Evolutionary conservation across 1,140 invertebrate species (phyloP), one percentile per base, ranked within the genome.

Genomic region (Lethocerus indicus): DNA sequence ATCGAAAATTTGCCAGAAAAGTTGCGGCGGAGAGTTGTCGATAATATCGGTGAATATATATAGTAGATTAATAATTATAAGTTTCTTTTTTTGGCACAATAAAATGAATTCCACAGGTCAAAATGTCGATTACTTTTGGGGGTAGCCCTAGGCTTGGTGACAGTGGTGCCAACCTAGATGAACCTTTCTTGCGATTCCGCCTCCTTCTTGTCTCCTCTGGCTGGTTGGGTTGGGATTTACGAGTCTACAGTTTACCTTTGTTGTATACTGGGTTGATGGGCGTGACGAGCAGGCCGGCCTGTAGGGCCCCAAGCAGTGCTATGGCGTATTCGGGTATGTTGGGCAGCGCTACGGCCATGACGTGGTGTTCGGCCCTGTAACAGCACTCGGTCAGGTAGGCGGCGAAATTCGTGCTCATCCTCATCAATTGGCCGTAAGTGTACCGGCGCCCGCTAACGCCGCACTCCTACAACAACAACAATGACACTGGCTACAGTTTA

Each of bases 201-300:
- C n/a, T n/a, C n/a, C n/a, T n/a, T n/a, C n/a, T n/a, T n/a, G n/a
- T n/a, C n/a, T n/a, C n/a, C n/a, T n/a, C n/a, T n/a, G n/a, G n/a
- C n/a, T n/a, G n/a, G n/a, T n/a, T n/a, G n/a, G n/a, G n/a, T n/a
- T n/a, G n/a, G n/a, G n/a, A n/a, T n/a, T n/a, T n/a, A n/a, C n/a
- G n/a, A n/a, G n/a, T n/a, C n/a, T n/a, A n/a, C n/a, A n/a, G 58
- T 69, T 73, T 64, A 90, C 87, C 76, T 58, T 75, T 54, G 5
- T 82, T 90, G 58, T 88, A 92, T 29, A 77, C 61, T 1, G 85
- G 83, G 68, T 90, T 92, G 0, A 85, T 67, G 1, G 84, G 79
- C 7, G 84, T 86, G 5, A 82, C 71, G 7, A 77, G 58, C 0
- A 81, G 67, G 0, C 84, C 86, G 20, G 79, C 76, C 54, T 78